These are phyloP conservation scores for Zosterops hypoxanthus DNA, from an alignment of 2,113 vertebrate genomes.

Conservation along the genomic window DNA sequence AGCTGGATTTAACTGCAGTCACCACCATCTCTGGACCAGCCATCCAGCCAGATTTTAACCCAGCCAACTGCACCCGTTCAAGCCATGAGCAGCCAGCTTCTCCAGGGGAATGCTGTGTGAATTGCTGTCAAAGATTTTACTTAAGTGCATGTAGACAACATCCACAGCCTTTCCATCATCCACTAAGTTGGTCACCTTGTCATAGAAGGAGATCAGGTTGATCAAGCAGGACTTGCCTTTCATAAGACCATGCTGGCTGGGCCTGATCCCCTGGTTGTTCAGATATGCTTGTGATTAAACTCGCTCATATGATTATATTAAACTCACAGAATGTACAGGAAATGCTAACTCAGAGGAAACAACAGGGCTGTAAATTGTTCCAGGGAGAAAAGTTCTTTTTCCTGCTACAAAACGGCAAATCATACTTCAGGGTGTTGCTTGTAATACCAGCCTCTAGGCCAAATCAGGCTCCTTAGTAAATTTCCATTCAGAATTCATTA, in stretches of 20 bases:
- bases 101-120: neutral
- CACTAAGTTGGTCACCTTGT: neutral
- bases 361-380: neutral
- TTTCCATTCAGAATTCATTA: slow-evolving; percentile 1
- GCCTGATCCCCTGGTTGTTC: neutral
- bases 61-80: fast-evolving
- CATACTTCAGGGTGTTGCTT: neutral
- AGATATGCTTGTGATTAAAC: neutral
- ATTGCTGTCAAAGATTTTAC: neutral
- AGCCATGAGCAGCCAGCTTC: neutral
- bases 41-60: neutral
- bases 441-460: neutral
- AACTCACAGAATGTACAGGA: neutral
- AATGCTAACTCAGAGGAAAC: neutral
- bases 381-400: neutral
- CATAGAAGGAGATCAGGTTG: neutral
- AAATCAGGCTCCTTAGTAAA: neutral
- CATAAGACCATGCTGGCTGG: neutral
- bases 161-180: neutral
- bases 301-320: neutral
- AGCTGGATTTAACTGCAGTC: neutral
- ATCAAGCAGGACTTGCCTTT: neutral
- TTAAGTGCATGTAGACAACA: neutral
- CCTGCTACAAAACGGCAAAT: neutral
- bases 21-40: neutral